These are phyloP conservation scores for Dendropsophus ebraccatus DNA, from an alignment of 2,113 vertebrate genomes.

Conservation along the genomic window DNA sequence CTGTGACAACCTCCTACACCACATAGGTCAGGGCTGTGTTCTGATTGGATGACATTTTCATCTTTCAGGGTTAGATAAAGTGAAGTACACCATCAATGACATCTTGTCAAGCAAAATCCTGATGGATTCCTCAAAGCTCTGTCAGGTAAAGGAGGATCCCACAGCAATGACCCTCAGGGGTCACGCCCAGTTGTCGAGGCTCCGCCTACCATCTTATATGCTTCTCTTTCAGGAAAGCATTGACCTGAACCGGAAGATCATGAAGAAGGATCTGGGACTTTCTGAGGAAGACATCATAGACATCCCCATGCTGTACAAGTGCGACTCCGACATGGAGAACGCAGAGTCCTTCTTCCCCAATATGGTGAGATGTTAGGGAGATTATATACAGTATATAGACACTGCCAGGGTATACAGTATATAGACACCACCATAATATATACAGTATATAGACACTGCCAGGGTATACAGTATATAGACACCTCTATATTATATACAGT, in stretches of 20 bases:
- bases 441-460: no score
- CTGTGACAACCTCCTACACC: background rate
- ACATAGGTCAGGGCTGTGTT: background rate
- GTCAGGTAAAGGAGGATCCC: background rate
- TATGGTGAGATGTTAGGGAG: conserved; percentile 73
- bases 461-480: no score
- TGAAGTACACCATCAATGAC: conserved; percentile 65
- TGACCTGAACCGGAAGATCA: conserved; percentile 82
- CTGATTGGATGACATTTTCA: background rate
- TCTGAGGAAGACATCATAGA: conserved; percentile 83
- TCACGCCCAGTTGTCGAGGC: background rate
- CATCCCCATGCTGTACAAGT: conserved; percentile 85
- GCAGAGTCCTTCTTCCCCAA: conserved; percentile 85
- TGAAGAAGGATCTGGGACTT: conserved; percentile 84
- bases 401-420: no score
- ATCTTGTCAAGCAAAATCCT: conserved; percentile 72
- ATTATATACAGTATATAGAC: background rate
- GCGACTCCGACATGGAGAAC: background rate
- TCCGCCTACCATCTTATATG: background rate
- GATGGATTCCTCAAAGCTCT: conserved; percentile 14
- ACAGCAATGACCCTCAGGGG: no score
- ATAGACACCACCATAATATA: no score
- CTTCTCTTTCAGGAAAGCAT: conserved; percentile 75
- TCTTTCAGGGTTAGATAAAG: background rate
- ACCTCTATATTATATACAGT: no score